These are phyloP conservation scores for Paracentrotus lividus DNA, from an alignment of 53 echinoderm and acorn worm species.

Conservation along the genomic window DNA sequence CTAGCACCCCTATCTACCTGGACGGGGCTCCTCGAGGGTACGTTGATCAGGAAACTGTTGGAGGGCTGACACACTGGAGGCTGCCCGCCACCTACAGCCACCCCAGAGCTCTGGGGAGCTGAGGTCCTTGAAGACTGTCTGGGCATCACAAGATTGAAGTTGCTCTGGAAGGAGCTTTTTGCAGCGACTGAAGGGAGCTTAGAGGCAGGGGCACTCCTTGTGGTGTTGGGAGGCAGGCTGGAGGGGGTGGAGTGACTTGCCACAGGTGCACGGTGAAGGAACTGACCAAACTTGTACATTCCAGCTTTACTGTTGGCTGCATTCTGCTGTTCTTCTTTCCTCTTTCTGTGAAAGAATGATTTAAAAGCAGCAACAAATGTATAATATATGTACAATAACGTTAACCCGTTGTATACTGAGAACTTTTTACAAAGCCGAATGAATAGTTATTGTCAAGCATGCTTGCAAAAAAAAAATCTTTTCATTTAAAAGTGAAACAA, in stretches of 20 bases:
- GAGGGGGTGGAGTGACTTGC: background rate
- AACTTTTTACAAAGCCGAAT: too few relatives aligned
- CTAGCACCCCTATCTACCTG: background rate
- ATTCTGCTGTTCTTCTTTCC: constrained; percentile 26
- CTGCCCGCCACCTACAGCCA: background rate
- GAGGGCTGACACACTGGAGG: background rate
- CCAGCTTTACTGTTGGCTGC: background rate
- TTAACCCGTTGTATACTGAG: too few relatives aligned
- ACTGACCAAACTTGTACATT: constrained; percentile 60
- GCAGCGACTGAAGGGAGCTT: background rate
- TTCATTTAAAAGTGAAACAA: too few relatives aligned
- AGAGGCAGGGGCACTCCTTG: background rate
- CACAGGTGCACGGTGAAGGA: constrained; percentile 44
- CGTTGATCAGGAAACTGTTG: constrained; percentile 31
- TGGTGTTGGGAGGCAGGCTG: background rate
- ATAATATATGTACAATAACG: too few relatives aligned
- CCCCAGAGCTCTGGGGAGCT: background rate
- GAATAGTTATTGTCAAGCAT: too few relatives aligned
- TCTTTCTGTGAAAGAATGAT: background rate
- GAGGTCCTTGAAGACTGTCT: background rate
- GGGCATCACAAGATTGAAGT: background rate
- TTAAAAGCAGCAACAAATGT: too few relatives aligned
- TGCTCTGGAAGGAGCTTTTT: constrained; percentile 29
- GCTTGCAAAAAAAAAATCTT: too few relatives aligned
- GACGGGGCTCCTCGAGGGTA: constrained; percentile 6